Conservation (phyloP, 2,888 invertebrate species). For the Campaea margaritaria region DNA sequence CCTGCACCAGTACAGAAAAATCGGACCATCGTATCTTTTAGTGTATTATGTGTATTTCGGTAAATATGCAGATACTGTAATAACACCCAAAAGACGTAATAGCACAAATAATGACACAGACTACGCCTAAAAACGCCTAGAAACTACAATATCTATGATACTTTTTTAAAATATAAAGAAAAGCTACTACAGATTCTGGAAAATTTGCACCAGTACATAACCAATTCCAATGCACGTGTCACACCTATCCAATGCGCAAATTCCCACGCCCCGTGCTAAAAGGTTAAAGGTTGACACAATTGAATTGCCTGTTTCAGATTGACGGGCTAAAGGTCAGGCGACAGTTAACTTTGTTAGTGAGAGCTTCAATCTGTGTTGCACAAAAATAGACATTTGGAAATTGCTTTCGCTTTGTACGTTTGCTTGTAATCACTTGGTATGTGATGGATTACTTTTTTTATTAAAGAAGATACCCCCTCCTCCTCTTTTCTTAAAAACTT, state of each 20-base stretch:
- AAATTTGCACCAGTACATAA: neutral
- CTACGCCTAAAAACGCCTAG: too few relatives aligned
- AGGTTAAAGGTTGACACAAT: slow-evolving; percentile 30
- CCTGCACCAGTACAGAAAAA: too few relatives aligned
- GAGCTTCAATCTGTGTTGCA: slow-evolving; percentile 29
- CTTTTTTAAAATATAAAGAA: neutral
- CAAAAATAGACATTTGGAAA: slow-evolving; percentile 14
- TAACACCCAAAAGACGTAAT: too few relatives aligned
- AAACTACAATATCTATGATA: too few relatives aligned
- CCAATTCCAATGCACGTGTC: neutral
- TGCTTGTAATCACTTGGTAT: neutral
- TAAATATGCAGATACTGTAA: too few relatives aligned
- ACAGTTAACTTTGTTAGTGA: slow-evolving; percentile 26
- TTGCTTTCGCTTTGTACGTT: neutral
- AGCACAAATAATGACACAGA: too few relatives aligned
- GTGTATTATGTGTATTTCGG: too few relatives aligned
- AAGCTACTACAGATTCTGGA: neutral
- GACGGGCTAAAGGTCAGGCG: slow-evolving; percentile 37
- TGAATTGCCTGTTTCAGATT: slow-evolving; percentile 36
- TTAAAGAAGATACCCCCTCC: too few relatives aligned
- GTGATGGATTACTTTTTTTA: neutral
- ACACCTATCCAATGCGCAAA: slow-evolving; percentile 6
- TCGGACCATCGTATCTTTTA: too few relatives aligned
- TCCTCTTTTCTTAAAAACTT: too few relatives aligned
- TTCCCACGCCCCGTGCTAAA: slow-evolving; percentile 17